Conservation (phyloP, 2,797 vertebrate genomes). For the Uromys caudimaculatus region DNA sequence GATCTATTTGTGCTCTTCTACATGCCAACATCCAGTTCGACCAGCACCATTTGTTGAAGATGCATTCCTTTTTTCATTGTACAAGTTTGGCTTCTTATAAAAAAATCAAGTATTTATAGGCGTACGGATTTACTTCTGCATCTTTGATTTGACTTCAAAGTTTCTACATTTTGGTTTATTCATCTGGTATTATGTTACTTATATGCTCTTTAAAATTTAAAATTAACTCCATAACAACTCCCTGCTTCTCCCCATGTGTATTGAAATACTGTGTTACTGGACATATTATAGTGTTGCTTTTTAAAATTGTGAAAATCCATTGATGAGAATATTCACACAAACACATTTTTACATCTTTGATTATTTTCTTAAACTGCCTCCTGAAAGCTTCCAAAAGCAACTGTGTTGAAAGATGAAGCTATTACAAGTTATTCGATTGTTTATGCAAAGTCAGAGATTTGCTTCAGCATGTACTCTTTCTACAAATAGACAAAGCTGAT, state of each 20-base stretch:
- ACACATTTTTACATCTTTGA: neutral
- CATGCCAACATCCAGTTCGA: neutral
- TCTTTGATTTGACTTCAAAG: neutral
- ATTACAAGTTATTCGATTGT: neutral
- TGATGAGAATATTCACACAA: neutral
- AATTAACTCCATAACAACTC: neutral
- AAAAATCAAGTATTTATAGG: neutral
- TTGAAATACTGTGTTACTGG: neutral
- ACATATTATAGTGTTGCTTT: neutral
- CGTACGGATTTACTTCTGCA: neutral
- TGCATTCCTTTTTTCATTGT: neutral
- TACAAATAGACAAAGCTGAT: neutral
- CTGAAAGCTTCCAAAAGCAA: neutral
- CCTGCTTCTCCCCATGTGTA: neutral
- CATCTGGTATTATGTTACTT: neutral
- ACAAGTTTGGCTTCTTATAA: neutral
- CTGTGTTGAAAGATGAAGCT: neutral
- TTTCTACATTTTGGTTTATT: neutral
- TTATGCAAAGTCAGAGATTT: neutral
- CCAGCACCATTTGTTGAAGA: neutral
- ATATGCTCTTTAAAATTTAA: neutral
- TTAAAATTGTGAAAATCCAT: neutral
- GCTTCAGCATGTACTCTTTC: neutral
- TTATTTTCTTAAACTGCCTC: neutral
- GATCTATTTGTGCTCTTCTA: neutral